phyloP scores from a whole-genome alignment of 2,888 invertebrate species.

The Pasiphila rectangulata region DNA sequence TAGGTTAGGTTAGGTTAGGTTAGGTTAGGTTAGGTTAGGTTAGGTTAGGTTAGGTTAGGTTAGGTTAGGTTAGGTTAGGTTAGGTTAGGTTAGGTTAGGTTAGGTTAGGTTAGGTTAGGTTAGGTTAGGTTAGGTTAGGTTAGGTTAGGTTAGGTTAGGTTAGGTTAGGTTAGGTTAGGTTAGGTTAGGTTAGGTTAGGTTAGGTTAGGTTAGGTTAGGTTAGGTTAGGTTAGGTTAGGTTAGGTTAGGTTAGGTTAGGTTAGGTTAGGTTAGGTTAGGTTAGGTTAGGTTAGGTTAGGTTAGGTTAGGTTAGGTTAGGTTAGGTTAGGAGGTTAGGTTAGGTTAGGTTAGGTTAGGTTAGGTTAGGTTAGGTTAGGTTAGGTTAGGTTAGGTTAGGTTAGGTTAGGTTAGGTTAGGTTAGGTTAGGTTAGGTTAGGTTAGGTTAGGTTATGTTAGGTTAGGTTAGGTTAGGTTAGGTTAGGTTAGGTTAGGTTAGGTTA shows the following conservation, averaged over 20 bases:
- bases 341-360: constrained; percentile 28
- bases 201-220: constrained; percentile 21
- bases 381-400: constrained; percentile 26
- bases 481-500: constrained; percentile 20
- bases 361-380: constrained; percentile 24
- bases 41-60: constrained; percentile 17
- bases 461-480: constrained; percentile 15
- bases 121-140: constrained; percentile 25
- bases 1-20: constrained; percentile 37
- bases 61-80: constrained; percentile 23
- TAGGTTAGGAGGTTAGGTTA: constrained; percentile 26
- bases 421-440: constrained; percentile 22
- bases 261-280: constrained; percentile 22
- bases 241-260: constrained; percentile 23
- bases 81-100: constrained; percentile 24
- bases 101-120: constrained; percentile 28
- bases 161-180: constrained; percentile 27
- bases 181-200: constrained; percentile 23
- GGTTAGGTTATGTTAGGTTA: constrained; percentile 19
- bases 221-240: constrained; percentile 24
- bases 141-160: constrained; percentile 24
- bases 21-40: constrained; percentile 33
- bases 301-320: constrained; percentile 28
- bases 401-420: constrained; percentile 20
- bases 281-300: constrained; percentile 23